These are phyloP conservation scores for Pipistrellus pipistrellus DNA, from an alignment of 2,797 vertebrate genomes.

Conservation along the genomic window DNA sequence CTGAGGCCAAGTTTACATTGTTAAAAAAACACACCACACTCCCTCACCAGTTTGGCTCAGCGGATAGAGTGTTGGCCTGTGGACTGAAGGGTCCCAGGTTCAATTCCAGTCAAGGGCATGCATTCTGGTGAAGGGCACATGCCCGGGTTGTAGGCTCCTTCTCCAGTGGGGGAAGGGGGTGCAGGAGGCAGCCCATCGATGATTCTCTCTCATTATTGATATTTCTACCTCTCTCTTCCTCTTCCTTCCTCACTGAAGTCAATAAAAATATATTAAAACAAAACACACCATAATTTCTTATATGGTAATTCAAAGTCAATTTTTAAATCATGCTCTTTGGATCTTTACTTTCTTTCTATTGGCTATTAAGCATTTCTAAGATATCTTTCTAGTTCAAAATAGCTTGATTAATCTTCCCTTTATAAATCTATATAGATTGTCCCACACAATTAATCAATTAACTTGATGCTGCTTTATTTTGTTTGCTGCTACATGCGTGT, in stretches of 20 bases:
- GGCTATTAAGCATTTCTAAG: not conserved
- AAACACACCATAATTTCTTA: not conserved
- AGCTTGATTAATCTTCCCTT: not conserved
- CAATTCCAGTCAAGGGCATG: too few relatives aligned
- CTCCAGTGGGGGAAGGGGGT: too few relatives aligned
- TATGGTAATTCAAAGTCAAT: not conserved
- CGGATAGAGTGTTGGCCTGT: too few relatives aligned
- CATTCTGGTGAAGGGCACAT: too few relatives aligned
- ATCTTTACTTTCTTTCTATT: not conserved
- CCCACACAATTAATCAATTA: not conserved
- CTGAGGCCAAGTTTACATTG: not conserved
- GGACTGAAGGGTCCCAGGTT: too few relatives aligned
- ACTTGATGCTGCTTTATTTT: not conserved
- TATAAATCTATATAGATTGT: not conserved
- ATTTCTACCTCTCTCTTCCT: too few relatives aligned
- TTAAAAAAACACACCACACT: not conserved
- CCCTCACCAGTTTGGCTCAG: fast-evolving
- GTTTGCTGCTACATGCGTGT: not conserved
- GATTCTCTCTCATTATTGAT: too few relatives aligned
- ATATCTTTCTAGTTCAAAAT: not conserved
- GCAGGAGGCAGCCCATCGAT: too few relatives aligned
- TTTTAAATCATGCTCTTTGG: slow-evolving; percentile 26
- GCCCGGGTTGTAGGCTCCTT: too few relatives aligned
- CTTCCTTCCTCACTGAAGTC: too few relatives aligned
- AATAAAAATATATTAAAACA: not conserved